Base-by-base conservation (phyloP, 2,888 invertebrate species). In the Desoria tigrina region DNA sequence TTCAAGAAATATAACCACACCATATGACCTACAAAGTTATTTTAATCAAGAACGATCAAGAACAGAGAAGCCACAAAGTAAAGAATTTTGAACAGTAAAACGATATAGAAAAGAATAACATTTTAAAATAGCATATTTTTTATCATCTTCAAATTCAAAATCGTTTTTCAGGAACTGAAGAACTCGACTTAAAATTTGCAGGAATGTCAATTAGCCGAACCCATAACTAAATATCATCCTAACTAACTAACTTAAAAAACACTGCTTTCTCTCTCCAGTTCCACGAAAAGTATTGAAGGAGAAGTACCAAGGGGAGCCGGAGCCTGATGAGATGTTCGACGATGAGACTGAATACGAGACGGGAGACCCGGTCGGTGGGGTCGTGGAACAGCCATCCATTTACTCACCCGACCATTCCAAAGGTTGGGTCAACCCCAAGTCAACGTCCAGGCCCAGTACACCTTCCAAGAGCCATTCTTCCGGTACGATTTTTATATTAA, bases 231-330 rank as follows among this genome's bases (percentile, higher is more conserved):
- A n/a, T n/a, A n/a, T n/a, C n/a, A n/a, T n/a, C n/a, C n/a, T 39
- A 39, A 14, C 39, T 39, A 39, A 39, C 39, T 39, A 39, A 39
- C 39, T 39, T 39, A 39, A 11, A n/a, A n/a, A n/a, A n/a, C n/a
- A n/a, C n/a, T 32, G 32, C 32, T 79, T 1, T 83, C 16, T 16
- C 16, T 45, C n/a, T 16, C 6, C 45, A 92, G 92, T 92, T 72
- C 92, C 91, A 2, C 84, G 91, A 72, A 89, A 88, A 79, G 90
- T 93, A 61, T 82, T 92, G 69, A 89, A 90, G 79, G 90, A 91
- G 80, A 86, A 88, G 74, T 91, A 88, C 81, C 90, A 91, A 78
- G 89, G 89, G 69, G 86, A 87, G 28, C 85, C 88, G 55, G 90
- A 90, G 80, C 84, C 87, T 71, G 92, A 92, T 79, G 92, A 92